Conservation (phyloP, 2,797 vertebrate genomes). For the Anguilla megastoma region DNA sequence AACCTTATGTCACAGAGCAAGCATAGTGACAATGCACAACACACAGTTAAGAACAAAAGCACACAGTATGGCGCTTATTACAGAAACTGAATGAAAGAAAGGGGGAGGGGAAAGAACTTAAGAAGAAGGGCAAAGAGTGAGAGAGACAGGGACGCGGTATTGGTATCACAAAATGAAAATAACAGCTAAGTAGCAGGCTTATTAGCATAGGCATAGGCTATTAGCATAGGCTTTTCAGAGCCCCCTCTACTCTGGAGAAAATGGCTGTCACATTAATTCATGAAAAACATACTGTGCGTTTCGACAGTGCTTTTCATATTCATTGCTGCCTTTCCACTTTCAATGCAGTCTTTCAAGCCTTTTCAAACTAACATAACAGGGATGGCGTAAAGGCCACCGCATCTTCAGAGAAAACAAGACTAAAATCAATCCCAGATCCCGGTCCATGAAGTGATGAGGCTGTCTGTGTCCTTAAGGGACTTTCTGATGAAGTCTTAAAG, state of each 20-base stretch:
- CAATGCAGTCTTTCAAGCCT: neutral
- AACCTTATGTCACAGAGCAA: neutral
- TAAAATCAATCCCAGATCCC: neutral
- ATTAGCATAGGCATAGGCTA: too few species aligned
- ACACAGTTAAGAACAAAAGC: neutral
- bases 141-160: neutral
- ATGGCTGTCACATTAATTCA: neutral
- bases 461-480: neutral
- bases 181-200: too few species aligned
- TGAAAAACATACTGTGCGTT: neutral
- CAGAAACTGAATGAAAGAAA: neutral
- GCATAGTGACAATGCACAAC: neutral
- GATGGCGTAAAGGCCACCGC: neutral
- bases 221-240: too few species aligned
- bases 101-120: neutral
- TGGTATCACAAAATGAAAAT: neutral
- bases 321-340: neutral
- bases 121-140: neutral
- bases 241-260: neutral
- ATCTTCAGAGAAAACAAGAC: neutral
- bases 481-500: neutral
- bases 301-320: neutral
- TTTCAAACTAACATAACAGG: neutral
- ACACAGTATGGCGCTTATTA: neutral
- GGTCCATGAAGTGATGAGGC: neutral